phyloP scores from a whole-genome alignment of 2,888 invertebrate species.

The Fissipunctia ypsillon region DNA sequence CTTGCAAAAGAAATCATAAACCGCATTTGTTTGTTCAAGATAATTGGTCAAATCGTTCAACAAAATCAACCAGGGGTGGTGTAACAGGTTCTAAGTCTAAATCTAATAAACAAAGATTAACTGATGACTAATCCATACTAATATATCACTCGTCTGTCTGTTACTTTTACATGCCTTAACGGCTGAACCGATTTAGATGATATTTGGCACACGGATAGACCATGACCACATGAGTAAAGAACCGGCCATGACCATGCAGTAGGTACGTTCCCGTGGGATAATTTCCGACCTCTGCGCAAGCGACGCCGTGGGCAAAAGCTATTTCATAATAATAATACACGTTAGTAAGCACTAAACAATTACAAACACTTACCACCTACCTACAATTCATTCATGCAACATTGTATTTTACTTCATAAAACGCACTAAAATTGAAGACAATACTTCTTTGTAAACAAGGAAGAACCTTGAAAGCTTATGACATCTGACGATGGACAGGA shows the following conservation, averaged over 20 bases:
- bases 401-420: constrained; percentile 23
- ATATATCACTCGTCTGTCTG: no score
- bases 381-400: constrained; percentile 23
- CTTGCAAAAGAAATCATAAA: not conserved
- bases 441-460: constrained; percentile 13
- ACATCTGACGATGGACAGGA: not conserved
- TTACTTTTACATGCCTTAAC: no score
- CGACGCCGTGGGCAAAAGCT: no score
- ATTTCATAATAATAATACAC: not conserved
- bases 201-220: no score
- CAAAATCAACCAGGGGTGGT: no score
- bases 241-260: no score
- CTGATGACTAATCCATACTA: no score
- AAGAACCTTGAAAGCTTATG: constrained; percentile 14
- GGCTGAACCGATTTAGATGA: no score
- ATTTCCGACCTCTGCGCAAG: no score
- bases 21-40: not conserved
- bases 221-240: no score
- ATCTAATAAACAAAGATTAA: not conserved
- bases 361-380: constrained; percentile 26
- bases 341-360: constrained; percentile 6
- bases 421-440: constrained; percentile 15
- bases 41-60: not conserved
- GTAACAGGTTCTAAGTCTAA: not conserved
- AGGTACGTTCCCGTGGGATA: no score